These are phyloP conservation scores for Pogoniulus pusillus DNA, from an alignment of 2,797 vertebrate species.

Conservation along the genomic window DNA sequence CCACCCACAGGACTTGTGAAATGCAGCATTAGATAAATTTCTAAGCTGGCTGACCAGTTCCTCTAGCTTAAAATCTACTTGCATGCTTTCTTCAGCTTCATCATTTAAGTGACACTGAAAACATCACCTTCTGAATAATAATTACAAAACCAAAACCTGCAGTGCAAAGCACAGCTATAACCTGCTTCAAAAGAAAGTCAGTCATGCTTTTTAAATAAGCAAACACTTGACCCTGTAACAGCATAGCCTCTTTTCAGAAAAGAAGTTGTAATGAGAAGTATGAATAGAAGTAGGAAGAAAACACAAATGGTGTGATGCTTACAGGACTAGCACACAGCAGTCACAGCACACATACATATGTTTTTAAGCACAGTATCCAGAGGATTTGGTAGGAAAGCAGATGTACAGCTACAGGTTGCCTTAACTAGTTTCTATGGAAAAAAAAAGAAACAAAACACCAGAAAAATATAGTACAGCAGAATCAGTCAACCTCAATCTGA, in stretches of 20 bases:
- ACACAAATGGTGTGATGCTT: background rate
- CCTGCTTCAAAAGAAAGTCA: background rate
- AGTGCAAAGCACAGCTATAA: background rate
- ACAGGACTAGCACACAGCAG: background rate
- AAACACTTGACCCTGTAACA: background rate
- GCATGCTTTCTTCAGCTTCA: background rate
- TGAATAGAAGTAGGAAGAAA: background rate
- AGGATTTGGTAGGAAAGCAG: background rate
- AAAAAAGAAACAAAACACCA: no score
- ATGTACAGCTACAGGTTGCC: background rate
- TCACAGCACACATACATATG: background rate
- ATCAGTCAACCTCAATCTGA: background rate
- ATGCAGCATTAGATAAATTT: background rate
- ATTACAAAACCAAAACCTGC: background rate
- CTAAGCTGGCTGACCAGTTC: background rate
- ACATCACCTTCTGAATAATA: background rate
- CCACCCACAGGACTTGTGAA: background rate
- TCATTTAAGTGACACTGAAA: background rate
- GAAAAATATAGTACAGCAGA: background rate
- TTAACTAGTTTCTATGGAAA: background rate
- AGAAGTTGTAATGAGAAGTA: background rate
- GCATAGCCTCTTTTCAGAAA: background rate
- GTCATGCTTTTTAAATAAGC: background rate
- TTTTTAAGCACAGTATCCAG: background rate
- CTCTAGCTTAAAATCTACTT: background rate